A percentile compares a stretch with the other conserved stretches of the same genome.
phyloP scores from a whole-genome alignment of 2,113 vertebrate genomes.

The Zapus hudsonius region DNA sequence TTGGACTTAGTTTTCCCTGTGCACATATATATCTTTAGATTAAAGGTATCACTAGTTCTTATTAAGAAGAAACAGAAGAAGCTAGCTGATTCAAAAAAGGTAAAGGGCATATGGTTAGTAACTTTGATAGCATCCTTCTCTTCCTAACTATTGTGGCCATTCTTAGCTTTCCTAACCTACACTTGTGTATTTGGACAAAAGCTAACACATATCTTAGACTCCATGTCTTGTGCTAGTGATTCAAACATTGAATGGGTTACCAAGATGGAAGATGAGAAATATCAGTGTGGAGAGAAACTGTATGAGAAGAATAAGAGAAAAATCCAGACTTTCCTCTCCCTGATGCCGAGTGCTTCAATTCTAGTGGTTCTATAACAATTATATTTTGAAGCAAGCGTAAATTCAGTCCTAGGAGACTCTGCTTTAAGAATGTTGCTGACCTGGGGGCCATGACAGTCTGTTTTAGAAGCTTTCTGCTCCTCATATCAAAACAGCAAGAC shows the following conservation, averaged over 20 bases:
- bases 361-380: not conserved
- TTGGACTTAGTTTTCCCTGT: not conserved
- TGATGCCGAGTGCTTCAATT: not conserved
- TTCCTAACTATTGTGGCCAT: not conserved
- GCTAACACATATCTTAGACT: not conserved
- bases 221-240: not conserved
- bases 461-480: not conserved
- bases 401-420: not conserved
- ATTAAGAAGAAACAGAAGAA: constrained; percentile 54
- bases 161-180: not conserved
- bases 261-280: constrained; percentile 5
- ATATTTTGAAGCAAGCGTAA: constrained; percentile 48
- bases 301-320: not conserved
- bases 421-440: not conserved
- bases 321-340: constrained; percentile 2
- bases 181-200: not conserved
- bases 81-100: not conserved
- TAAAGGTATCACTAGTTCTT: constrained; percentile 22
- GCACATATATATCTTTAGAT: constrained; percentile 26
- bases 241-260: not conserved
- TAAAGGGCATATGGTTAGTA: not conserved
- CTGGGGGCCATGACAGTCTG: not conserved
- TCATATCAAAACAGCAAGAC: constrained; percentile 9
- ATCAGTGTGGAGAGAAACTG: not conserved
- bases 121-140: not conserved